These are phyloP conservation scores for Lydus trimaculatus DNA, from an alignment of 2,888 invertebrate genomes.

Conservation along the genomic window DNA sequence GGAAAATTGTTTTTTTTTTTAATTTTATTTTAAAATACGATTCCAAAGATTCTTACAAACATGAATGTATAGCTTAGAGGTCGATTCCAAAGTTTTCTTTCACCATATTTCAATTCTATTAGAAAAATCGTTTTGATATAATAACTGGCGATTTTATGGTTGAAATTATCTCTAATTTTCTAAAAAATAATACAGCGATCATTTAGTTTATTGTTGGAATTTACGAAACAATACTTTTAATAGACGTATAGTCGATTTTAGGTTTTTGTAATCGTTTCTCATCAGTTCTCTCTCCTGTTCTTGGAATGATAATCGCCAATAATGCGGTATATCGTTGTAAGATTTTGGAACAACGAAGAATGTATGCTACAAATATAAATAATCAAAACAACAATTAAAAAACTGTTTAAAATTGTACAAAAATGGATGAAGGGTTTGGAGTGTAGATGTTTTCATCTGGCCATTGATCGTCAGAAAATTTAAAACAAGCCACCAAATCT, in stretches of 20 bases:
- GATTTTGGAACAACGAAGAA: slow-evolving; percentile 22
- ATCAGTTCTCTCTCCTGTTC: slow-evolving; percentile 57
- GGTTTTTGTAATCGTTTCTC: slow-evolving; percentile 16
- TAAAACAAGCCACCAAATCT: slow-evolving; percentile 63
- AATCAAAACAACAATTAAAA: too few relatives aligned
- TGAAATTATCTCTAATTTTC: slow-evolving; percentile 58
- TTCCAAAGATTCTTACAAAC: slow-evolving; percentile 12
- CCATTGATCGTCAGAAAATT: slow-evolving; percentile 59
- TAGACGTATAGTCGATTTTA: slow-evolving; percentile 23
- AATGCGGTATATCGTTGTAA: slow-evolving; percentile 30
- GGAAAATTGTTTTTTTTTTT: neutral
- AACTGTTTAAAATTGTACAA: neutral
- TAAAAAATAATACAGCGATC: slow-evolving; percentile 43
- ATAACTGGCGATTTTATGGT: slow-evolving; percentile 59
- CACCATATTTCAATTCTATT: slow-evolving; percentile 48
- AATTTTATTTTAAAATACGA: too few relatives aligned
- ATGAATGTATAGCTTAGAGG: neutral
- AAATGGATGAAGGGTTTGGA: neutral
- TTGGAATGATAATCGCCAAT: slow-evolving; percentile 59
- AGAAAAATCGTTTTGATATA: slow-evolving; percentile 61
- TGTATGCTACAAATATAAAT: slow-evolving; percentile 10
- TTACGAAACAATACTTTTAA: slow-evolving; percentile 19
- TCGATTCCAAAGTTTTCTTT: neutral
- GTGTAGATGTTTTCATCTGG: slow-evolving; percentile 8
- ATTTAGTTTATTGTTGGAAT: neutral